Percentiles rank a stretch among this genome's conserved stretches.
phyloP scores from a whole-genome alignment of 2,797 vertebrate species.

The Arvicola amphibius region DNA sequence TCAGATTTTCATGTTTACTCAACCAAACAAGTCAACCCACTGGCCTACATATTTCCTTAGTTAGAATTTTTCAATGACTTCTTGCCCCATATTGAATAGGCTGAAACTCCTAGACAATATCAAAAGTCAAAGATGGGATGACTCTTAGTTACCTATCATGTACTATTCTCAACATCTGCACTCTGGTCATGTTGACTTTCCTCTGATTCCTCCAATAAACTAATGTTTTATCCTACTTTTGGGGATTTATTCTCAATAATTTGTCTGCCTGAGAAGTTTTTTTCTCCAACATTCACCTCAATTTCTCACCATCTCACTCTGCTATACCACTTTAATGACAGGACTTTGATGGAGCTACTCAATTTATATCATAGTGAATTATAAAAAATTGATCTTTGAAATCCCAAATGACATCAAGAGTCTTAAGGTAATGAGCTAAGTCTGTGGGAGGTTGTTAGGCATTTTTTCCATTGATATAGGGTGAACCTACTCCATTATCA shows the following conservation, averaged over 20 bases:
- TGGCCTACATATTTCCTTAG: not conserved
- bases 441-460: not conserved
- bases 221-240: not conserved
- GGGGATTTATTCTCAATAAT: not conserved
- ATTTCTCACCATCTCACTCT: not conserved
- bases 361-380: not conserved
- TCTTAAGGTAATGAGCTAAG: not conserved
- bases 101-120: not conserved
- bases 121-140: not conserved
- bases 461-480: not conserved
- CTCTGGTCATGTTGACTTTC: not conserved
- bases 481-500: not conserved
- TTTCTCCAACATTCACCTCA: not conserved
- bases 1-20: not conserved
- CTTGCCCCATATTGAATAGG: not conserved
- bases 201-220: constrained; percentile 38
- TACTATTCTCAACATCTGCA: not conserved
- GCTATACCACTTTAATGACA: constrained; percentile 1
- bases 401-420: not conserved
- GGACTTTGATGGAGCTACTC: not conserved
- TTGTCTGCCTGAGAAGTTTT: not conserved
- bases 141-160: not conserved
- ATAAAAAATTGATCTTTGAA: constrained; percentile 28
- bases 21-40: not conserved
- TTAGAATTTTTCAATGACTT: not conserved